These are phyloP conservation scores for Carollia perspicillata DNA, from an alignment of 2,113 vertebrate species.

Conservation along the genomic window DNA sequence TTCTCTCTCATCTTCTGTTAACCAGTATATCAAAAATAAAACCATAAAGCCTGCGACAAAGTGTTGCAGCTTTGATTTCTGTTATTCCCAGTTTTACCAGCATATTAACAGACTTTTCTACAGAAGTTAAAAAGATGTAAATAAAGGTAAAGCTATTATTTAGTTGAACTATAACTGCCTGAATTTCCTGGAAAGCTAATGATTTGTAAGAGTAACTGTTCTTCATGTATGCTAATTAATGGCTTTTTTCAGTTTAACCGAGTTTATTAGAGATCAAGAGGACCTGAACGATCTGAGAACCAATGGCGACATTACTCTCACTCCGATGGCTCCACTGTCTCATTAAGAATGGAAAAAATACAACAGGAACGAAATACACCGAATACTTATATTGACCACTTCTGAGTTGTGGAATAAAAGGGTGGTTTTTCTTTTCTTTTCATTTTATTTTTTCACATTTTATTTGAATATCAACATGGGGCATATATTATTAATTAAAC, in stretches of 20 bases:
- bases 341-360: neutral
- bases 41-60: neutral
- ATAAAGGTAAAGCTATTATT: neutral
- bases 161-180: neutral
- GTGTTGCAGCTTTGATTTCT: neutral
- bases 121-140: neutral
- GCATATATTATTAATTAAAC: neutral
- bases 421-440: neutral
- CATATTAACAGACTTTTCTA: neutral
- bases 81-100: neutral
- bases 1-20: neutral
- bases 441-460: neutral
- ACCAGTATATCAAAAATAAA: conserved; percentile 21
- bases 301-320: neutral
- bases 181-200: neutral
- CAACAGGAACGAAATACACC: neutral
- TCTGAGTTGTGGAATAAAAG: neutral
- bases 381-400: neutral
- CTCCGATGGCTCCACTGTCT: neutral
- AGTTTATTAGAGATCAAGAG: neutral
- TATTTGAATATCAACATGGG: neutral
- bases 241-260: neutral
- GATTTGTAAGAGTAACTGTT: neutral
- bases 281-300: neutral
- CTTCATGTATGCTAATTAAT: neutral